Evolutionary conservation across 2,113 vertebrate species (phyloP).

Genomic region (Calidris pygmaea): DNA sequence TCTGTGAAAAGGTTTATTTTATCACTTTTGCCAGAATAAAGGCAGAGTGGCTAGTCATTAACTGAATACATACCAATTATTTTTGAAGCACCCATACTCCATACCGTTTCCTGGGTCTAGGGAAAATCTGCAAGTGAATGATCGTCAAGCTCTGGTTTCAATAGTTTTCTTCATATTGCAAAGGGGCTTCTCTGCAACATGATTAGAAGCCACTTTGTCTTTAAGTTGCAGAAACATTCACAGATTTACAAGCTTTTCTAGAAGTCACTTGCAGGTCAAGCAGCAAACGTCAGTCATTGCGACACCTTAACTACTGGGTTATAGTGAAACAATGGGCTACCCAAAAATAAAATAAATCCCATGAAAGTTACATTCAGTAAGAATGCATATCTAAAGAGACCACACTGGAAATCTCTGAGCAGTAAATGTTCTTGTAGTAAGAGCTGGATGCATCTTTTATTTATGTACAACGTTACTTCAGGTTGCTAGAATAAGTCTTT

Average conservation of each 20-base stretch:
- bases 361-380: not conserved
- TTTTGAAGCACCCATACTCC: not conserved
- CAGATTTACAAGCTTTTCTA: slow-evolving; percentile 6
- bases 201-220: slow-evolving; percentile 11
- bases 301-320: not conserved
- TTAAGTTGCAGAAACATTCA: not conserved
- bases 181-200: not conserved
- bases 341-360: not conserved
- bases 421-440: not conserved
- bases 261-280: not conserved
- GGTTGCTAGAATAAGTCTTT: not conserved
- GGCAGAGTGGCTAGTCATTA: slow-evolving; percentile 1
- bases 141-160: not conserved
- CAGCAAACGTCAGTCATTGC: not conserved
- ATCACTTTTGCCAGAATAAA: not conserved
- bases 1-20: not conserved
- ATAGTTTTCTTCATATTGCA: not conserved
- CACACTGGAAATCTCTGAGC: not conserved
- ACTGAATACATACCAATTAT: not conserved
- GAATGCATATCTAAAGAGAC: not conserved
- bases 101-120: not conserved
- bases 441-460: not conserved
- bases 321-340: not conserved
- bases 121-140: not conserved
- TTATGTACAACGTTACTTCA: not conserved